Conservation (phyloP, 2,888 invertebrate species). For the Dasypolia templi region DNA sequence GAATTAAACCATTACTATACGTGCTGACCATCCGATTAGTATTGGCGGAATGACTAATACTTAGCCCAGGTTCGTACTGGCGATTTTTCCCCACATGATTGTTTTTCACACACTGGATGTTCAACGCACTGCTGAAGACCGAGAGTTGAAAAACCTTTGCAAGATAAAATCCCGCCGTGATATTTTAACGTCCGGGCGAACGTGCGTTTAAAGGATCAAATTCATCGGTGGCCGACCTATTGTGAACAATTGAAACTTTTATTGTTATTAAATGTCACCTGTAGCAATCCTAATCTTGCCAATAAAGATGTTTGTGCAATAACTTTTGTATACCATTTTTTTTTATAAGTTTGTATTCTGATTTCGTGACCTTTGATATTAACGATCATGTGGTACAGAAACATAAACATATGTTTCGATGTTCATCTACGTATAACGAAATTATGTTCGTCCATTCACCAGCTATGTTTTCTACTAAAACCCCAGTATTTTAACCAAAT, state of each 20-base stretch:
- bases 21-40: background rate
- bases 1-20: background rate
- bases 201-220: too few relatives aligned
- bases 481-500: background rate
- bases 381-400: background rate
- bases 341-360: background rate
- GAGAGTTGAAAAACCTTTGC: too few relatives aligned
- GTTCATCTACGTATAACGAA: background rate
- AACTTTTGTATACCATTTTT: background rate
- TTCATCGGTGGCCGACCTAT: background rate
- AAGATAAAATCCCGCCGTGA: too few relatives aligned
- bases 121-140: too few relatives aligned
- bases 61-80: too few relatives aligned
- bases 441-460: background rate
- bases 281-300: background rate
- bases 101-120: too few relatives aligned
- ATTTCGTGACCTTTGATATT: background rate
- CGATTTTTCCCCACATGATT: too few relatives aligned
- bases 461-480: background rate
- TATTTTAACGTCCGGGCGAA: too few relatives aligned
- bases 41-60: background rate
- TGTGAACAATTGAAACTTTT: too few relatives aligned
- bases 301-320: background rate
- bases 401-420: background rate
- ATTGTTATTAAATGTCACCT: conserved; percentile 2